Conservation (phyloP, 2,797 vertebrate species). For the Apogon talboti region DNA sequence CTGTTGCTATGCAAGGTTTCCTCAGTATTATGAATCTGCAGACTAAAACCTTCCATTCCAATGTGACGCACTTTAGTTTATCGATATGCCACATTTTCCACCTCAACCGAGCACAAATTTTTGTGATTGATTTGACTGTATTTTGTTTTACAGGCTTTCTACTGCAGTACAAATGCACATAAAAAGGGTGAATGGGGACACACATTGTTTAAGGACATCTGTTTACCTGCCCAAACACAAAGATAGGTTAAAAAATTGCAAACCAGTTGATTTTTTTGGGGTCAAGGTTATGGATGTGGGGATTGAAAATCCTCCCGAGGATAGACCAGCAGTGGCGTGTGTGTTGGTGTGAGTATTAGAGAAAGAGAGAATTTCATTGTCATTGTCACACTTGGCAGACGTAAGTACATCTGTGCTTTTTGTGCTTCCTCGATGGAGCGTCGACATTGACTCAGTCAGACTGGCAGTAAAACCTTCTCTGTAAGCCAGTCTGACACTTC, state of each 20-base stretch:
- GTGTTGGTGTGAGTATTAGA: neutral
- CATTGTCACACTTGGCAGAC: constrained; percentile 55
- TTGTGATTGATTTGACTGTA: no score
- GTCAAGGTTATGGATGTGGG: neutral
- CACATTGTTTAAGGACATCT: no score
- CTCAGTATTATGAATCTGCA: no score
- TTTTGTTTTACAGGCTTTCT: no score
- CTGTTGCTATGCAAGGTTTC: no score
- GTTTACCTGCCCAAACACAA: no score
- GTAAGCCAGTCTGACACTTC: constrained; percentile 75
- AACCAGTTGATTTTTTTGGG: neutral
- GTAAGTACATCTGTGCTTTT: constrained; percentile 54
- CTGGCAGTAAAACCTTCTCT: constrained; percentile 66
- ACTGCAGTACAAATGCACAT: no score
- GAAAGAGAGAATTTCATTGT: constrained; percentile 27
- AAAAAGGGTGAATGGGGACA: no score
- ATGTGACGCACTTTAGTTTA: no score
- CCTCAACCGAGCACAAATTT: no score
- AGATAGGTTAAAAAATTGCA: neutral
- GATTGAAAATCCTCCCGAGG: neutral
- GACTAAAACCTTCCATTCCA: no score
- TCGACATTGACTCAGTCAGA: constrained; percentile 56
- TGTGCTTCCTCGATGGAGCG: constrained; percentile 56
- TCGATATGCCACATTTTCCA: no score
- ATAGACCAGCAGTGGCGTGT: neutral